A percentile compares a stretch with the other conserved stretches of the same genome.
phyloP scores from a whole-genome alignment of 2,888 invertebrate species.

The Drosophila lutescens region DNA sequence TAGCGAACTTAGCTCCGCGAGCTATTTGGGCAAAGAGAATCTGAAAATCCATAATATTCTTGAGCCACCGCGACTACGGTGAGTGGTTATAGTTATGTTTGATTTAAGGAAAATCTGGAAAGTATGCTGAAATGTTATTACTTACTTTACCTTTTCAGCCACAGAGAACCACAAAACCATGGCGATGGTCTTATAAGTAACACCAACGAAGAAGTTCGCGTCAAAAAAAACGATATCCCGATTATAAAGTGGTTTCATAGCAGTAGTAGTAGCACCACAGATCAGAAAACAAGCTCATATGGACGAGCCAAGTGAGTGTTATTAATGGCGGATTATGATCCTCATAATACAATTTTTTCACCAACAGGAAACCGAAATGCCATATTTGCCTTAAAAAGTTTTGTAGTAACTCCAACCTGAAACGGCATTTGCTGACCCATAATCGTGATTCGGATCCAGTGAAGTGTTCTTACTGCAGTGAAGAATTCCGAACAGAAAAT shows the following conservation, averaged over 20 bases:
- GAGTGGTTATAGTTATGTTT: background rate
- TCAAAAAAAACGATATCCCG: background rate
- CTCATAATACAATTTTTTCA: background rate
- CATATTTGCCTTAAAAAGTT: background rate
- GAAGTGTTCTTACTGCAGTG: background rate
- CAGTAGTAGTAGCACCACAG: background rate
- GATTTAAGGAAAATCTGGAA: background rate
- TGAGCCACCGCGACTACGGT: background rate
- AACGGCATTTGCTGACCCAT: background rate
- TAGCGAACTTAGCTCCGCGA: background rate
- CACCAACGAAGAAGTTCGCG: background rate
- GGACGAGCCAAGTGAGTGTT: background rate
- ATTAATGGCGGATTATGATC: too few species aligned
- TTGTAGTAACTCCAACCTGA: background rate
- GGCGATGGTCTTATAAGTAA: background rate
- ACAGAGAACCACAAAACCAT: background rate
- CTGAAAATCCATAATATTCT: background rate
- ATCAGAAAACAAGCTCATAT: background rate
- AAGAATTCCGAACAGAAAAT: background rate
- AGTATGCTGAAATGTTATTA: too few species aligned
- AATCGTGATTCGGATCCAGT: too few species aligned
- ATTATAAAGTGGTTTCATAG: background rate
- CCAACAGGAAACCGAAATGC: background rate
- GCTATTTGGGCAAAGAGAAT: background rate
- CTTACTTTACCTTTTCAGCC: background rate